Conservation (phyloP, 2,888 invertebrate genomes). For the Pediacus dermestoides region DNA sequence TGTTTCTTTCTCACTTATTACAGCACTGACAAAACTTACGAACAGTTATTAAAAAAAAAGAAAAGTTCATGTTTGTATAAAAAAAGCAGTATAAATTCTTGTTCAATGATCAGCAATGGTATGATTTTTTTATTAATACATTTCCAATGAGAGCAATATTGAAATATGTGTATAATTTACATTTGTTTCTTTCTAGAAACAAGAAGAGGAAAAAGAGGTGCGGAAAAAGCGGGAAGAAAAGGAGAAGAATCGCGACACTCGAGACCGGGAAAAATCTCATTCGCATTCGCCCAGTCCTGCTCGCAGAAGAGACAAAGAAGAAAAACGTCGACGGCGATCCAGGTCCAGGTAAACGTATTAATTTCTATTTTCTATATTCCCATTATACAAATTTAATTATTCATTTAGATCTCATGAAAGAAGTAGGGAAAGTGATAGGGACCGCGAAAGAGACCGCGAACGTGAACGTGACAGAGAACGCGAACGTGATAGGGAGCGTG, state of each 20-base stretch:
- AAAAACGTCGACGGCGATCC: slow-evolving; percentile 47
- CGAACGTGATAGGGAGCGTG: slow-evolving; percentile 49
- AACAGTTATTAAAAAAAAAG: no score
- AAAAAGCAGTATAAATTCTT: no score
- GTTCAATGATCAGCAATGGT: slow-evolving; percentile 23
- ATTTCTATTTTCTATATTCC: slow-evolving; percentile 3
- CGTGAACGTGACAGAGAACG: slow-evolving; percentile 49
- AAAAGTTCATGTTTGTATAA: neutral
- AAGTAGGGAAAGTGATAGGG: slow-evolving; percentile 46
- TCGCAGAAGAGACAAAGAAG: slow-evolving; percentile 43
- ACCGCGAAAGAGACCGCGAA: slow-evolving; percentile 50
- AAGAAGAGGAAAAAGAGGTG: slow-evolving; percentile 70
- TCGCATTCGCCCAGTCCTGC: slow-evolving; percentile 47
- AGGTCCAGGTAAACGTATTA: slow-evolving; percentile 49
- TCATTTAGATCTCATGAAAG: slow-evolving; percentile 45
- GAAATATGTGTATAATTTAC: slow-evolving; percentile 9
- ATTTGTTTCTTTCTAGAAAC: slow-evolving; percentile 66
- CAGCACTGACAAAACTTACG: neutral
- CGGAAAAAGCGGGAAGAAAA: slow-evolving; percentile 61
- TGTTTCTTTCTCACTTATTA: neutral
- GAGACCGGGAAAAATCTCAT: slow-evolving; percentile 35
- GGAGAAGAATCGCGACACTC: slow-evolving; percentile 30
- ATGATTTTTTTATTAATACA: slow-evolving; percentile 29
- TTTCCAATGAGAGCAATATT: slow-evolving; percentile 2
- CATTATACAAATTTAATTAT: slow-evolving; percentile 1